phyloP scores from a whole-genome alignment of 2,888 invertebrate genomes.

The Melolontha melolontha region DNA sequence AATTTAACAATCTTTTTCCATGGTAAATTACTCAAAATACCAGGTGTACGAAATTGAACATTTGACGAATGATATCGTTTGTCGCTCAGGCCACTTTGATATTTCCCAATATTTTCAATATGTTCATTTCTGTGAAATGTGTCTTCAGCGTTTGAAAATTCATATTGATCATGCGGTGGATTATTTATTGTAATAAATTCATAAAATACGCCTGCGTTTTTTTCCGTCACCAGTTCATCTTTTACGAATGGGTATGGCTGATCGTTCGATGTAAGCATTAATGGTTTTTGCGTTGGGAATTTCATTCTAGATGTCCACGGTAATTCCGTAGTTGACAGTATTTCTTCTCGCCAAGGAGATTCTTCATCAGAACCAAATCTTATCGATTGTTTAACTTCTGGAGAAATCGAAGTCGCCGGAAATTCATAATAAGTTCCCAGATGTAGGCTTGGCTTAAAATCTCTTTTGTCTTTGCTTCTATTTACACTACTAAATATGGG shows the following conservation, averaged over 20 bases:
- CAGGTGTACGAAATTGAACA: conserved; percentile 11
- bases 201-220: conserved; percentile 10
- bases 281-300: conserved; percentile 52
- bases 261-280: conserved; percentile 50
- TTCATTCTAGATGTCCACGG: conserved; percentile 50
- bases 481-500: neutral
- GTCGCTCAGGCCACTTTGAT: no score
- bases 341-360: conserved; percentile 41
- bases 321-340: conserved; percentile 60
- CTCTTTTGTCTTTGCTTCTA: conserved; percentile 34
- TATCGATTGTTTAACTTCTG: conserved; percentile 55
- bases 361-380: conserved; percentile 44
- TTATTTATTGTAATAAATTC: conserved; percentile 14
- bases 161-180: conserved; percentile 9
- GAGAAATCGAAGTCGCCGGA: conserved; percentile 60
- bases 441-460: conserved; percentile 69
- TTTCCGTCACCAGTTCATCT: conserved; percentile 1
- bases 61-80: no score
- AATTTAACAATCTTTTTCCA: conserved; percentile 76
- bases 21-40: conserved; percentile 60
- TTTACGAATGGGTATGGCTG: conserved; percentile 55
- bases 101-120: no score
- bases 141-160: conserved; percentile 34
- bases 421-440: conserved; percentile 67
- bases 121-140: conserved; percentile 1